phyloP scores from a whole-genome alignment of 2,113 vertebrate genomes.

The Eonycteris spelaea region DNA sequence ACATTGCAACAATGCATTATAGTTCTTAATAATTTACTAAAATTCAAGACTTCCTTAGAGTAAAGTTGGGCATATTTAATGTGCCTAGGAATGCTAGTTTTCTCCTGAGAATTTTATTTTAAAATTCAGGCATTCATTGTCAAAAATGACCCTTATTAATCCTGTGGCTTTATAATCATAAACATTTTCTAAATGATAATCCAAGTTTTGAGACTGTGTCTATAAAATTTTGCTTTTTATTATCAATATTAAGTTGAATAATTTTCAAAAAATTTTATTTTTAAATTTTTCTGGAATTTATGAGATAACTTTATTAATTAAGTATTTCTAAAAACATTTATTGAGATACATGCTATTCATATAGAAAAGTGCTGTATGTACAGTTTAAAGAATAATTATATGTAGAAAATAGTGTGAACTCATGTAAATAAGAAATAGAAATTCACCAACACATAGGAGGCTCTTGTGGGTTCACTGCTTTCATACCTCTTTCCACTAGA shows the following conservation, averaged over 20 bases:
- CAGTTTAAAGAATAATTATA: not conserved
- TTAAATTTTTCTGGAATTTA: not conserved
- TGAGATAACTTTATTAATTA: not conserved
- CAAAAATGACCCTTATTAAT: not conserved
- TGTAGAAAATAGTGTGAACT: not conserved
- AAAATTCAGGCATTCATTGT: not conserved
- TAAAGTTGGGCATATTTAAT: not conserved
- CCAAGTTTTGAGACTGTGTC: not conserved
- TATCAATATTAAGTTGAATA: not conserved
- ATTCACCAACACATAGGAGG: not conserved
- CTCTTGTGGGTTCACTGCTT: not conserved
- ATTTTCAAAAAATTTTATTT: not conserved
- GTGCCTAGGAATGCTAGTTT: not conserved
- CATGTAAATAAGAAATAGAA: not conserved
- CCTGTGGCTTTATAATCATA: not conserved
- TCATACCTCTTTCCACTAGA: not conserved
- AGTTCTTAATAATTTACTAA: not conserved
- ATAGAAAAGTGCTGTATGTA: not conserved
- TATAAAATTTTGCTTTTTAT: constrained; percentile 6
- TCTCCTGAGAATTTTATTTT: not conserved
- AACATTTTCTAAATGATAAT: not conserved
- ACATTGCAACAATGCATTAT: not conserved
- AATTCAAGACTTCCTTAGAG: not conserved
- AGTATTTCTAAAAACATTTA: not conserved
- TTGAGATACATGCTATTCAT: not conserved